phyloP scores from a whole-genome alignment of 1,140 invertebrate species.

The Eriosoma lanigerum region DNA sequence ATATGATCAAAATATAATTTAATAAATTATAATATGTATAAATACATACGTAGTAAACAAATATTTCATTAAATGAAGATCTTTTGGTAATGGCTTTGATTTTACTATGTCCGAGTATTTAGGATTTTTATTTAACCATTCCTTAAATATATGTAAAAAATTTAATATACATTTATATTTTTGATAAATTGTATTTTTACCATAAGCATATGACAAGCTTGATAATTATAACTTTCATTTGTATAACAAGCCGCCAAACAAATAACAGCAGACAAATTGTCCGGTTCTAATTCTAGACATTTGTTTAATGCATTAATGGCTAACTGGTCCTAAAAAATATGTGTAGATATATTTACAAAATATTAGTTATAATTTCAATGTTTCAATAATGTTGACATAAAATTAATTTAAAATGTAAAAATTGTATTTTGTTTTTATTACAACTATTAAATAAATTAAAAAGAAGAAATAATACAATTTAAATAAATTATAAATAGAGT shows the following conservation, averaged over 20 bases:
- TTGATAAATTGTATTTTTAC: constrained; percentile 52
- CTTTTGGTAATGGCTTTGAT: constrained; percentile 8
- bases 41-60: constrained; percentile 35
- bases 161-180: background rate
- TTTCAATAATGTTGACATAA: too few species aligned
- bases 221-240: constrained; percentile 85
- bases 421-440: too few species aligned
- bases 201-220: constrained; percentile 71
- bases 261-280: constrained; percentile 83
- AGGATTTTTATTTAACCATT: constrained; percentile 49
- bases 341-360: background rate
- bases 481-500: too few species aligned
- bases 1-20: too few species aligned
- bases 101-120: constrained; percentile 49
- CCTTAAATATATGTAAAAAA: constrained; percentile 28
- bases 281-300: constrained; percentile 79
- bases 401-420: too few species aligned
- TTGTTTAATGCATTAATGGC: constrained; percentile 87
- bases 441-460: too few species aligned
- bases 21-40: background rate
- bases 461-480: too few species aligned
- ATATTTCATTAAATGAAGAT: background rate
- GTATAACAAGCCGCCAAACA: constrained; percentile 91
- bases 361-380: background rate
- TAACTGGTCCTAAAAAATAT: constrained; percentile 72